Evolutionary conservation across 2,113 vertebrate species (phyloP).

Genomic region (Gracilinanus agilis): DNA sequence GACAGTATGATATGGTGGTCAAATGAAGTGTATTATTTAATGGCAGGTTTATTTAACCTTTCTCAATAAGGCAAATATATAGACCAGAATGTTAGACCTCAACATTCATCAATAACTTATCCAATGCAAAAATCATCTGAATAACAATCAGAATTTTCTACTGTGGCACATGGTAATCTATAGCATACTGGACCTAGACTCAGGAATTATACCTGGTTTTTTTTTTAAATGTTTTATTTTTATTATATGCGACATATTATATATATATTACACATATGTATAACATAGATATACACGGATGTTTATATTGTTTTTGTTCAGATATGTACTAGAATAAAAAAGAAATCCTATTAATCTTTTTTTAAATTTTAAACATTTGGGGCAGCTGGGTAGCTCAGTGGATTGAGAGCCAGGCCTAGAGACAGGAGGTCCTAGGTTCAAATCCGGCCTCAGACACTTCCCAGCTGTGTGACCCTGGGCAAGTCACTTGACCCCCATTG

Average conservation of each 20-base stretch:
- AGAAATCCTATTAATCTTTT: conserved; percentile 39
- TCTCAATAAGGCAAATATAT: not conserved
- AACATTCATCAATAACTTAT: not conserved
- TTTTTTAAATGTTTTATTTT: not conserved
- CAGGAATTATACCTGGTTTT: too few species aligned
- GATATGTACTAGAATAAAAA: not conserved
- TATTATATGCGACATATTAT: not conserved
- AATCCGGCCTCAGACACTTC: too few species aligned
- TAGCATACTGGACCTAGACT: not conserved
- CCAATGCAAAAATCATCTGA: not conserved
- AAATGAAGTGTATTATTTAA: not conserved
- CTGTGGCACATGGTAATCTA: not conserved
- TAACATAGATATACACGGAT: not conserved
- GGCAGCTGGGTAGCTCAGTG: too few species aligned
- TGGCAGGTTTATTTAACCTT: not conserved
- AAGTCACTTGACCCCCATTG: too few species aligned
- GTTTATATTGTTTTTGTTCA: conserved; percentile 13
- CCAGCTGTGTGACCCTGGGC: too few species aligned
- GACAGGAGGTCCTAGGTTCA: too few species aligned
- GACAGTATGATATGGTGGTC: not conserved
- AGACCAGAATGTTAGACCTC: rapidly evolving
- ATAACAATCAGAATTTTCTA: not conserved
- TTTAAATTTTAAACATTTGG: too few species aligned
- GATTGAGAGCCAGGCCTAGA: too few species aligned
- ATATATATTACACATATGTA: not conserved